Evolutionary conservation across 2,888 invertebrate genomes (phyloP).

Genomic region (Temnothorax rugatulus): DNA sequence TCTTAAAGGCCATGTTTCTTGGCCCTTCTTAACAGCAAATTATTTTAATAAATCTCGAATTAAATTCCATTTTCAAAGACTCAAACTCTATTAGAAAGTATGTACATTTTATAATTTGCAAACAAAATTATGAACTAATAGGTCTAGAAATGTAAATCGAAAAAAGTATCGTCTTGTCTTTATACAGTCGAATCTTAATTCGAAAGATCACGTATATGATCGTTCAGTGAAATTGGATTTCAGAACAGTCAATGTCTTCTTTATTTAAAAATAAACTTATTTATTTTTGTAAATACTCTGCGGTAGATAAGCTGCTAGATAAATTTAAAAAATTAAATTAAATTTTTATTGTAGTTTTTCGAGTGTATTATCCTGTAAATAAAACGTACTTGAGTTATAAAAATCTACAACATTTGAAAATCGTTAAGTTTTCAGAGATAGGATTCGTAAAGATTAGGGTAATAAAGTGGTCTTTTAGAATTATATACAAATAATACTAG

Average conservation of each 20-base stretch:
- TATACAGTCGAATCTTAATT: not conserved
- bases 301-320: not conserved
- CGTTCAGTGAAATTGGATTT: not conserved
- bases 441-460: not conserved
- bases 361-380: constrained; percentile 8
- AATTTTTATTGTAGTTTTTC: not conserved
- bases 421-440: not conserved
- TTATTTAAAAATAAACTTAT: not conserved
- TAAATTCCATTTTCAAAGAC: not conserved
- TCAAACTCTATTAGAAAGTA: not conserved
- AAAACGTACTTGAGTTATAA: constrained; percentile 2
- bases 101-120: not conserved
- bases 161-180: not conserved
- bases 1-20: not conserved
- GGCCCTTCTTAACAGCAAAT: no score
- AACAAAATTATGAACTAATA: not conserved
- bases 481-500: constrained; percentile 1
- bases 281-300: not conserved
- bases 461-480: not conserved
- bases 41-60: not conserved
- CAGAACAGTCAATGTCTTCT: not conserved
- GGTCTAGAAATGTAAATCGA: not conserved
- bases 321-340: not conserved
- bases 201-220: not conserved
- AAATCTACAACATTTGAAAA: not conserved